Base-by-base conservation (phyloP, 2,113 vertebrate genomes). In the Gallinago paraguaiae region DNA sequence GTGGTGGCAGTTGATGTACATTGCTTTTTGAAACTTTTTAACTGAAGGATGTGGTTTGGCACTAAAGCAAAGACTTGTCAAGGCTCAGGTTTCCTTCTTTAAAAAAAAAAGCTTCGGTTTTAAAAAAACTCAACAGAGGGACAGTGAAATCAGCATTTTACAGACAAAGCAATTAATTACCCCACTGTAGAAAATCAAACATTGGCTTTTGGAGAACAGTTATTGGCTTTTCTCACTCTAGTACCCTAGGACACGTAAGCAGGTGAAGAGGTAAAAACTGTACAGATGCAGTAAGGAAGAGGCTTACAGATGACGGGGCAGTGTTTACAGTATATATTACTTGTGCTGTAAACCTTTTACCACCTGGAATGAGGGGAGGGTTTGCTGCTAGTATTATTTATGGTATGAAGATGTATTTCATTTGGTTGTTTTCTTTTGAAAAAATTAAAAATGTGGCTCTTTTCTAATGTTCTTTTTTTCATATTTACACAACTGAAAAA, bases 371-470 rank as follows among this genome's bases (percentile, higher is more conserved):
- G 57, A 88, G 61, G 89, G 97, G 92, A 97, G 94, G 93, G 95
- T 96, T 95, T 98, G 98, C 98, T 98, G 98, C 98, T 98, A 97
- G 84, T 96, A 86, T 27, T 98, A 98, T 98, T 98, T 98, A 98
- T 97, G 95, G 96, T 97, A 97, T 97, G 95, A 98, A 93, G 43
- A 95, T 97, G 82, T 96, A 96, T 95, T 97, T 96, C 97, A 97
- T 94, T 97, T 53, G 84, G 85, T 88, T 97, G 96, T 93, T 97
- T 97, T 96, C 93, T 97, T 98, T 90, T 90, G 83, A 96, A 95
- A 98, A 94, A 95, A 96, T 93, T 93, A 92, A 97, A 98, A 97
- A 95, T 65, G 85, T 96, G 97, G 89, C 92, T 96, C 92, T 96
- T 91, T 93, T 91, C 48, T 93, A 89, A 64, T 72, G 43, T 75